Conservation (phyloP, 2,113 vertebrate genomes). For the Rhinogobius similis region DNA sequence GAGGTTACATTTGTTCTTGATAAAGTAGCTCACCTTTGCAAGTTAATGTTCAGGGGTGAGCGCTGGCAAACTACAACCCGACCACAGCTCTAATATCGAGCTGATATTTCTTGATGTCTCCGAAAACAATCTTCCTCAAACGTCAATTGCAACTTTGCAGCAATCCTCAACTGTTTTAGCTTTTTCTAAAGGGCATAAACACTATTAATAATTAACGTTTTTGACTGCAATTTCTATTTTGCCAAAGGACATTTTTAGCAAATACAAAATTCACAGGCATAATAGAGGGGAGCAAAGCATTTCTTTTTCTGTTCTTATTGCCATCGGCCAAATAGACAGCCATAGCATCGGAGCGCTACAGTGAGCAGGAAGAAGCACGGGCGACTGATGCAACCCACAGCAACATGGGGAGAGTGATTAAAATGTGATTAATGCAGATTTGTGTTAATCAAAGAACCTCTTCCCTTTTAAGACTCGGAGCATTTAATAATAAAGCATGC, state of each 20-base stretch:
- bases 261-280: conserved; percentile 26
- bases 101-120: too few species aligned
- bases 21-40: not conserved
- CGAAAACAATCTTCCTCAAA: not conserved
- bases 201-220: not conserved
- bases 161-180: conserved; percentile 10
- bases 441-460: conserved; percentile 64
- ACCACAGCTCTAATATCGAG: not conserved
- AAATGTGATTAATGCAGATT: conserved; percentile 68
- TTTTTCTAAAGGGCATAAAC: not conserved
- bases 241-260: conserved; percentile 12
- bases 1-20: not conserved
- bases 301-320: conserved; percentile 34
- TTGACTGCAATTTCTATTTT: conserved; percentile 12
- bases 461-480: conserved; percentile 43
- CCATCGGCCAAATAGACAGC: conserved; percentile 43
- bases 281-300: conserved; percentile 39
- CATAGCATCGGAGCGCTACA: conserved; percentile 34
- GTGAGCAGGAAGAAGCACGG: conserved; percentile 19
- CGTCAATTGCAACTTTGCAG: not conserved
- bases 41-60: not conserved
- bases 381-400: conserved; percentile 59
- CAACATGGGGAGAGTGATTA: conserved; percentile 59
- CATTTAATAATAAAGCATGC: conserved; percentile 62
- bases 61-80: not conserved